Evolutionary conservation across 2,113 vertebrate genomes (phyloP).

Genomic region (Chinchilla lanigera): DNA sequence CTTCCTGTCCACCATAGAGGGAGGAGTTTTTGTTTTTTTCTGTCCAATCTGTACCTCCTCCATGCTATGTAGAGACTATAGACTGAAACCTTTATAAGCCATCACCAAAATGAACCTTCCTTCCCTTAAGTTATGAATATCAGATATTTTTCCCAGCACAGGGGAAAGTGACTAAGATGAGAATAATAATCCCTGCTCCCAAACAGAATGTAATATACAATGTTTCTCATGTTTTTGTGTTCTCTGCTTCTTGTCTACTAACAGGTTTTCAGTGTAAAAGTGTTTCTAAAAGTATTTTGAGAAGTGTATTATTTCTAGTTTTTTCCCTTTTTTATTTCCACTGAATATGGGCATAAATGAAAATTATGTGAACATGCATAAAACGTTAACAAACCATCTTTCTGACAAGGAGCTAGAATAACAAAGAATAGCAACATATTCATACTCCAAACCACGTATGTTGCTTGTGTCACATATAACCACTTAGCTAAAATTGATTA

Average conservation of each 20-base stretch:
- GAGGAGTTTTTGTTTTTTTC: background rate
- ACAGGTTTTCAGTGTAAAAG: background rate
- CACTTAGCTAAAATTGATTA: background rate
- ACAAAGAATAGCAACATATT: background rate
- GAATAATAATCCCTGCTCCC: too few relatives aligned
- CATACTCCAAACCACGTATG: background rate
- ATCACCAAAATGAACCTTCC: background rate
- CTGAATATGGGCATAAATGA: background rate
- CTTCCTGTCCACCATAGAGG: background rate
- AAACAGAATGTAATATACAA: background rate
- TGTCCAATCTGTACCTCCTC: background rate
- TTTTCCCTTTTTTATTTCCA: background rate
- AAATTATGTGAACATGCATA: background rate
- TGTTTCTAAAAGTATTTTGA: background rate
- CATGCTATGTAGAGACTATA: background rate
- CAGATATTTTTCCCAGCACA: background rate
- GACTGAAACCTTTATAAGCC: background rate
- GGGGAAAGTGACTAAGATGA: background rate
- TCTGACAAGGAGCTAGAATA: background rate
- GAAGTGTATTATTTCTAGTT: background rate
- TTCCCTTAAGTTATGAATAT: background rate
- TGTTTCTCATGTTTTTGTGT: too few relatives aligned
- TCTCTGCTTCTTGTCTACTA: background rate
- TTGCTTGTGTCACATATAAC: background rate
- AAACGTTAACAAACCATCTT: background rate